These are phyloP conservation scores for Himalopsyche anomala DNA, from an alignment of 2,888 invertebrate genomes.

Conservation along the genomic window DNA sequence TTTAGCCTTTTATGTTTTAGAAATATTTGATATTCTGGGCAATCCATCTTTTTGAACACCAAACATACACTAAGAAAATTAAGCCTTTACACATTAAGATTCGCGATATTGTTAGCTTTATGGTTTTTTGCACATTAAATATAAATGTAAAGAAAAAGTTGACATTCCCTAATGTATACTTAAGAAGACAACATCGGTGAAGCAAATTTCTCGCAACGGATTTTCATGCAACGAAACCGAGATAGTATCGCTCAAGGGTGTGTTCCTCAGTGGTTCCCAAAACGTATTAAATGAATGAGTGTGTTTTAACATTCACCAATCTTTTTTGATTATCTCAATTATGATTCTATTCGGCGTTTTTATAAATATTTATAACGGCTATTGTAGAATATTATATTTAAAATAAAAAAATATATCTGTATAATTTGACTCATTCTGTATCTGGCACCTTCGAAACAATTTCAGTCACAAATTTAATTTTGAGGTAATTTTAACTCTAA, in stretches of 20 bases:
- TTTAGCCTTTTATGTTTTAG: too few species aligned
- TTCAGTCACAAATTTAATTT: too few species aligned
- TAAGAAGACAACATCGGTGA: not conserved
- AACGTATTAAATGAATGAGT: not conserved
- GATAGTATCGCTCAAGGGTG: constrained; percentile 18
- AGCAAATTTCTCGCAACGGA: constrained; percentile 27
- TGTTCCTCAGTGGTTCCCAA: not conserved
- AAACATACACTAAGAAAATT: not conserved
- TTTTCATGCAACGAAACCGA: not conserved
- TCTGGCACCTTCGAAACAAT: too few species aligned
- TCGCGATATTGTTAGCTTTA: not conserved
- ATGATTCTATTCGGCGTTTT: too few species aligned
- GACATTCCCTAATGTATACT: not conserved
- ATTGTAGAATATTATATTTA: too few species aligned
- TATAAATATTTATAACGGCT: too few species aligned
- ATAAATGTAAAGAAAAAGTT: not conserved
- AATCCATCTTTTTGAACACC: not conserved
- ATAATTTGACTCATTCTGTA: too few species aligned
- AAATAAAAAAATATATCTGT: too few species aligned
- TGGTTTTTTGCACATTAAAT: not conserved
- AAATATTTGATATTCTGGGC: not conserved
- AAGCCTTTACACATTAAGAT: not conserved
- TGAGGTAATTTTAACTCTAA: too few species aligned
- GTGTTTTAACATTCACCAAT: too few species aligned
- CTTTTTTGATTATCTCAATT: too few species aligned